Base-by-base conservation (phyloP, 2,113 vertebrate species). In the Pedetes capensis region DNA sequence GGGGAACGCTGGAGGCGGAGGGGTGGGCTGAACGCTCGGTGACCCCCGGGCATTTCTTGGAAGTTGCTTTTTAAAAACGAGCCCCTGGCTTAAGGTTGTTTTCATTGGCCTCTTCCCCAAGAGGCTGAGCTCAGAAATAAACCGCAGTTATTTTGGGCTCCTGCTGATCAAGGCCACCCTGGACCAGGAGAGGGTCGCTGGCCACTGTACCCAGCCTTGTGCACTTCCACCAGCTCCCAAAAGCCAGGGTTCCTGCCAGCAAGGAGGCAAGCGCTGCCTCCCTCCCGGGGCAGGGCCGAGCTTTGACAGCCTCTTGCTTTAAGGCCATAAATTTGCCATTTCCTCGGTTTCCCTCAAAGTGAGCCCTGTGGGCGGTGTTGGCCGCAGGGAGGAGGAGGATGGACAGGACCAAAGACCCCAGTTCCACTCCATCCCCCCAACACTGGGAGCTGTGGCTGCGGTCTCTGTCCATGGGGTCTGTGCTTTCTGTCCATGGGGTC, bases 11-110 rank as follows among this genome's bases (percentile, higher is more conserved):
- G 44, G 18, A 23, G 8, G 66, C 29, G n/a, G n/a, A 0, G 44
- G 42, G 20, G 1, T 8, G n/a, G 34, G 55, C 74, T 10, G 66
- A 83, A 66, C 10, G 2, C 6, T 0, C 14, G 4, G 0, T 59
- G 57, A 89, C 34, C 84, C 66, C n/a, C 34, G 34, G 64, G 55
- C 8, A 0, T 11, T 95, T 87, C 80, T 87, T 89, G 68, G 75
- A 92, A 95, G 59, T 80, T 23, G 39, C 18, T 42, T 91, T 93
- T 83, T 75, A 89, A 89, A n/a, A 89, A 80, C 63, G 69, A 89
- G 20, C 74, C 61, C 64, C 72, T 32, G 72, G 25, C 42, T 57
- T 29, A 37, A 47, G 81, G 39, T 78, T 85, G 42, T 59, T 93
- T 86, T 78, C 23, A 20, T 86, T 85, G 37, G 61, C 17, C 20